Evolutionary conservation across 2,888 invertebrate species (phyloP), one percentile per base, ranked within the genome.

Genomic region (Rotaria socialis): DNA sequence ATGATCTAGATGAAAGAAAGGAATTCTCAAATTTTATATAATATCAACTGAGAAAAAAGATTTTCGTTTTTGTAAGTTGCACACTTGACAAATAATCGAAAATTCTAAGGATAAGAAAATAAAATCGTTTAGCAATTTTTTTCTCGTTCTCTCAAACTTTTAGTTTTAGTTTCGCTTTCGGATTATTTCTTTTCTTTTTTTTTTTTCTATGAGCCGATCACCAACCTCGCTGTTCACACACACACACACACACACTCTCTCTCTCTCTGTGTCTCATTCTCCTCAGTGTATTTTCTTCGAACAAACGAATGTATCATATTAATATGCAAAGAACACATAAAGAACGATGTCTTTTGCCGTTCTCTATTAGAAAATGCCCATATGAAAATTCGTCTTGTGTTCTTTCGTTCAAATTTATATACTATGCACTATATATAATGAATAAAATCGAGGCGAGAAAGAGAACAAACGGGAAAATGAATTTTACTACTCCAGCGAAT

Each of bases 401-500:
- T 67, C 67, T 55, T 35, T 55, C 10, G 55, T 55, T 55, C 55
- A 55, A 22, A 55, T 55, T 55, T 55, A 3, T 67, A 67, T 35
- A 5, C 67, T 47, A 47, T 47, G 27, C n/a, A n/a, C 27, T 35
- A 35, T 35, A 35, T 60, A 60, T 27, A 11, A 27, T 27, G 67
- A 67, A 67, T 67, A 35, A 67, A 67, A 67, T 67, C 35, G 67
- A 67, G 67, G 35, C 35, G 16, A 52, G 67, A 67, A 67, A 67
- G 41, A 67, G 67, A 67, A 67, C 67, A 67, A 67, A 67, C 67
- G 67, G 67, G 67, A 67, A 67, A 67, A 67, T 67, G 19, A 67
- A 67, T 35, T 67, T 67, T 67, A 67, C 67, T 67, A 67, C 41
- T 16, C 10, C 67, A 6, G 35, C 35, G 67, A 67, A 35, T 67